Conservation (phyloP, 2,888 invertebrate genomes). For the Archaeoteleia sp. region DNA sequence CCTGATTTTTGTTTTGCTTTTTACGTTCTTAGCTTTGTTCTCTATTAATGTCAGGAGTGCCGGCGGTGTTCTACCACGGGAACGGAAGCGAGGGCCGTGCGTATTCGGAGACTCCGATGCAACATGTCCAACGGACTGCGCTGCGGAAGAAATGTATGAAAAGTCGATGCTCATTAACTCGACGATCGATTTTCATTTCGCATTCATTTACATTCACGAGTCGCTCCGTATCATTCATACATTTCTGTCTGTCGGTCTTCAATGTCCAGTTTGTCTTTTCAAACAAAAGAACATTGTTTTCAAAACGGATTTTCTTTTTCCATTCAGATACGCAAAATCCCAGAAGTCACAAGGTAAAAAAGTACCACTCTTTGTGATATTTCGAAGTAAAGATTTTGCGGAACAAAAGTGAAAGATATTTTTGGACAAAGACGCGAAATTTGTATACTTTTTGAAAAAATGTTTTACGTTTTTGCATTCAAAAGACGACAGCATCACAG, state of each 20-base stretch:
- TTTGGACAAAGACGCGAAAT: not conserved
- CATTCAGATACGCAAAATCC: no score
- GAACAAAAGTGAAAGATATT: no score
- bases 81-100: conserved; percentile 68
- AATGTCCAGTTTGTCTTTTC: conserved; percentile 18
- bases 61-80: conserved; percentile 70
- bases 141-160: conserved; percentile 72
- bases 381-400: no score
- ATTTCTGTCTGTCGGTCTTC: conserved; percentile 57
- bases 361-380: no score
- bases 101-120: conserved; percentile 69
- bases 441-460: not conserved
- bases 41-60: conserved; percentile 70
- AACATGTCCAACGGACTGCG: conserved; percentile 69
- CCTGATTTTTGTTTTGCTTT: conserved; percentile 45
- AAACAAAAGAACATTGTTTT: conserved; percentile 1
- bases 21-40: conserved; percentile 63
- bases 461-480: not conserved
- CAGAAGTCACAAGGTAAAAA: not conserved
- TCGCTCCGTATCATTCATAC: conserved; percentile 57
- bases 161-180: conserved; percentile 66
- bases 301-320: not conserved
- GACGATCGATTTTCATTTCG: conserved; percentile 38
- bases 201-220: conserved; percentile 25
- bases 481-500: conserved; percentile 10